Base-by-base conservation (phyloP, 2,113 vertebrate genomes). In the Pungitius pungitius region DNA sequence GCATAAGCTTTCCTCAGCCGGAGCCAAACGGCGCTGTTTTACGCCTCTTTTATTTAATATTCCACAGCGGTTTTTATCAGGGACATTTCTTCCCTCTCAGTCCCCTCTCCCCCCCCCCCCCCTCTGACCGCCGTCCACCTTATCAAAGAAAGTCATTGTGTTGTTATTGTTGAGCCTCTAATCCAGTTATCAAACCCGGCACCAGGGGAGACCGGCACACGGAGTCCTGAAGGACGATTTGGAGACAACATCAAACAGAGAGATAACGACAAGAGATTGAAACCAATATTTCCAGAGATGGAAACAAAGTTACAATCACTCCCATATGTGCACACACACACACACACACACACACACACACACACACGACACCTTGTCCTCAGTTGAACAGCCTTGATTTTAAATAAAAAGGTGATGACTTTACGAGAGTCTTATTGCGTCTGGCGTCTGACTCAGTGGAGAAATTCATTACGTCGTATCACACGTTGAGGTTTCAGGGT, bases 381-480 rank as follows among this genome's bases (percentile, higher is more conserved):
- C 39, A 22, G 18, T 83, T 85, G 84, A 79, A 84, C 66, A 73
- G 77, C 73, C 77, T 75, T 84, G 57, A 77, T 57, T 73, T 69
- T 40, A 37, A 64, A 76, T 78, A 85, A 81, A 79, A n/a, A 85
- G 67, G 64, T 61, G 42, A 75, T 82, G 68, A 83, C 82, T 85
- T 80, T 78, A 70, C 75, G 66, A 63, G 60, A 20, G 58, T n/a
- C 20, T 22, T 66, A 47, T 67, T 61, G 56, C 45, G 76, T 82
- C 74, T 78, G 85, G 80, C n/a, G n/a, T n/a, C n/a, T n/a, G n/a
- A n/a, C n/a, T n/a, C n/a, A n/a, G n/a, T n/a, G n/a, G n/a, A n/a
- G 80, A 90, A 90, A 89, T 90, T 81, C 84, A 90, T 88, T 88
- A 80, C 63, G 24, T 86, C 83, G 89, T 81, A 86, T 90, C 81